A percentile compares a stretch with the other conserved stretches of the same genome.
Conservation (phyloP, 2,113 vertebrate genomes). For the Scortum barcoo region DNA sequence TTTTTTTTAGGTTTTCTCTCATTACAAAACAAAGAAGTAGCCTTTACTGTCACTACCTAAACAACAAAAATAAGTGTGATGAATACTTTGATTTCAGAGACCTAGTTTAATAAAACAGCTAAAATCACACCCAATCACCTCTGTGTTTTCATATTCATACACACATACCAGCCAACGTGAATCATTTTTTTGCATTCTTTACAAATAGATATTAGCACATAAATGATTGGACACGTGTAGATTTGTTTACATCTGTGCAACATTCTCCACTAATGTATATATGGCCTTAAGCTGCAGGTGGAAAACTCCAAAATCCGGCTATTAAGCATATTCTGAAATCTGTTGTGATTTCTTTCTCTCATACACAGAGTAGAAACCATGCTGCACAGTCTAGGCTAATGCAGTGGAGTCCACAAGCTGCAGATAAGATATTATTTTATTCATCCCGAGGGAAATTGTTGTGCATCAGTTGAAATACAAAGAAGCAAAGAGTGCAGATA, state of each 20-base stretch:
- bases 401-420: neutral
- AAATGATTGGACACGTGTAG: neutral
- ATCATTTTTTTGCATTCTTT: neutral
- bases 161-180: too few relatives aligned
- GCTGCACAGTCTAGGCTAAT: neutral
- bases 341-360: neutral
- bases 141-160: neutral
- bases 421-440: neutral
- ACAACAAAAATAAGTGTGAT: neutral
- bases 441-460: too few relatives aligned
- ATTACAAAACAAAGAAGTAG: neutral
- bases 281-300: neutral
- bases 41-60: neutral
- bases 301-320: neutral
- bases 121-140: neutral
- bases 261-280: neutral
- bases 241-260: neutral
- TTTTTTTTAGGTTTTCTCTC: too few relatives aligned
- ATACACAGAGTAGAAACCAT: neutral
- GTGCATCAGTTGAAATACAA: too few relatives aligned
- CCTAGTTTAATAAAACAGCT: neutral
- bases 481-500: too few relatives aligned
- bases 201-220: neutral
- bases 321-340: neutral
- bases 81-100: neutral